phyloP scores from a whole-genome alignment of 1,140 invertebrate species.

The Eueides isabella region DNA sequence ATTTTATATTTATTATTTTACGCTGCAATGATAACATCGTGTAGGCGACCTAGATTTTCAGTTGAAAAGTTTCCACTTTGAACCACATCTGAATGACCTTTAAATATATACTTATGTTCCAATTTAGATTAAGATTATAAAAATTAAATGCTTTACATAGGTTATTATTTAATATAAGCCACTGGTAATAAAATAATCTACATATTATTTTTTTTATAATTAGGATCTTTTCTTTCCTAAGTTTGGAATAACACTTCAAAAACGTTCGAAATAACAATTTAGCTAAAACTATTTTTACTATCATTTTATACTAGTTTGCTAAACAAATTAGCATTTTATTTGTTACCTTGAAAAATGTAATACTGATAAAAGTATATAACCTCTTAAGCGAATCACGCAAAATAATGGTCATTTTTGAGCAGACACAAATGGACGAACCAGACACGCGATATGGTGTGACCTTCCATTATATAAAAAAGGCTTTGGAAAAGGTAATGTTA shows the following conservation, averaged over 20 bases:
- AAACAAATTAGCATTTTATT: neutral
- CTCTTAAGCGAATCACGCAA: constrained; percentile 24
- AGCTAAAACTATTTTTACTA: neutral
- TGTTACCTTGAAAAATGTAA: neutral
- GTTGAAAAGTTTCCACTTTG: neutral
- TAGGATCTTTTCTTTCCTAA: no score
- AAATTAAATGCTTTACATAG: neutral
- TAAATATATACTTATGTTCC: constrained; percentile 8
- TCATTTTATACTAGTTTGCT: neutral
- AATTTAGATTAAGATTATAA: neutral
- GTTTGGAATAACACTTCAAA: no score
- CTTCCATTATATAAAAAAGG: constrained; percentile 21
- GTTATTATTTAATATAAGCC: no score
- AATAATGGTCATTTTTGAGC: constrained; percentile 37
- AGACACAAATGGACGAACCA: constrained; percentile 31
- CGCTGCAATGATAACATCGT: neutral
- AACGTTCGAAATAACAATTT: no score
- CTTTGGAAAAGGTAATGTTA: neutral
- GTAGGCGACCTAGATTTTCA: constrained; percentile 1
- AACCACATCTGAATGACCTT: neutral
- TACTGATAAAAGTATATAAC: constrained; percentile 2
- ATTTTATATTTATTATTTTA: neutral
- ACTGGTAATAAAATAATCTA: no score
- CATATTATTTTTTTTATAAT: no score
- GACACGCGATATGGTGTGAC: constrained; percentile 37